phyloP scores from a whole-genome alignment of 1,140 invertebrate species.

The Zaprionus kolodkinae region DNA sequence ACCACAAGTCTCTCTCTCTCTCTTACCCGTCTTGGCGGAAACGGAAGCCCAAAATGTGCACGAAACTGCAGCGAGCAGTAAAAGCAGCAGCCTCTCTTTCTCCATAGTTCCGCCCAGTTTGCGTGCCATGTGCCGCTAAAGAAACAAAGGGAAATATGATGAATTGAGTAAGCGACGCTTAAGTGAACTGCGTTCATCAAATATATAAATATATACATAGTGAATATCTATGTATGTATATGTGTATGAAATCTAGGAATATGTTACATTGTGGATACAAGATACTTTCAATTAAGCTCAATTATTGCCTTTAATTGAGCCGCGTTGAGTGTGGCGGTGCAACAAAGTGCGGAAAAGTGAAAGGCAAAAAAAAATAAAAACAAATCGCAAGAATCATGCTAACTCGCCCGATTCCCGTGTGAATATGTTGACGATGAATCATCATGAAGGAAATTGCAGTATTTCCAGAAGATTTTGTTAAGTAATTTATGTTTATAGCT shows the following conservation, averaged over 20 bases:
- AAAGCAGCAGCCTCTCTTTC: slow-evolving; percentile 30
- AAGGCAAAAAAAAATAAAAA: slow-evolving; percentile 72
- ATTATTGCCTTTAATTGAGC: slow-evolving; percentile 57
- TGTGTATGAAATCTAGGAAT: slow-evolving; percentile 32
- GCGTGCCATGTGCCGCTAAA: background rate
- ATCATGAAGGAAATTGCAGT: background rate
- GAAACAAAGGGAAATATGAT: slow-evolving; percentile 2
- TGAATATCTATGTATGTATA: too few relatives aligned
- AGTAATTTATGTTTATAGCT: slow-evolving; percentile 1
- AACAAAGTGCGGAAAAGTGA: slow-evolving; percentile 43
- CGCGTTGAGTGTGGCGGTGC: background rate
- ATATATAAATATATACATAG: background rate
- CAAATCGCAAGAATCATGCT: slow-evolving; percentile 52
- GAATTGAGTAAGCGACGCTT: slow-evolving; percentile 37
- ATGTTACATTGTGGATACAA: slow-evolving; percentile 23
- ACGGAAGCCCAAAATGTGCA: slow-evolving; percentile 71
- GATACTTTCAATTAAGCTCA: slow-evolving; percentile 67
- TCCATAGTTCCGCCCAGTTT: slow-evolving; percentile 1
- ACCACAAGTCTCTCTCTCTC: background rate
- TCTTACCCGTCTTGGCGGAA: slow-evolving; percentile 66
- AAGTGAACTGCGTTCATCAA: slow-evolving; percentile 53
- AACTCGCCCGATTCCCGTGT: slow-evolving; percentile 18
- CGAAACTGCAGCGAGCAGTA: slow-evolving; percentile 37
- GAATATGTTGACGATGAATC: slow-evolving; percentile 31
- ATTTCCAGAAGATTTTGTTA: background rate